Base-by-base conservation (phyloP, 37 sponge, comb jelly and placozoan genomes). In the Mnemiopsis leidyi region DNA sequence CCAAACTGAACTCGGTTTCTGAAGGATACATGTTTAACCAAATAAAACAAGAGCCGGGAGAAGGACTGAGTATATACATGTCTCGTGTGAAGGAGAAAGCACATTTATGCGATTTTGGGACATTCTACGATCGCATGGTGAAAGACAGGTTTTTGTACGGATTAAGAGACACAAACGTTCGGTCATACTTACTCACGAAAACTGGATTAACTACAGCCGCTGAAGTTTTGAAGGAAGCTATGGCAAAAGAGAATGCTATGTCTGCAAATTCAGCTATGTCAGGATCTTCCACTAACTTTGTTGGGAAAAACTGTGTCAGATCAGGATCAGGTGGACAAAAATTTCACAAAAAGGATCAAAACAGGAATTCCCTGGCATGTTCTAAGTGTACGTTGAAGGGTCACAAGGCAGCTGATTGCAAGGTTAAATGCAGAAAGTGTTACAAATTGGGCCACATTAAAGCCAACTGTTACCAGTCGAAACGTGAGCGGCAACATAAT, bases 231-330 rank as follows among this genome's bases (percentile, higher is more conserved):
- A 30, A 71, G 3, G 26, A 71, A 30, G 73, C 73, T 23, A 30
- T 71, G 16, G 73, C 73, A 71, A 71, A 71, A 30, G 73, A 71
- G 26, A 71, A 71, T 23, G 73, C 73, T 71, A 30, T 29, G 26
- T 29, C 73, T 29, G 23, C 73, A 71, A 29, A 3, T 30, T 71
- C 73, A 71, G 26, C 26, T 25, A 71, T 71, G 73, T 71, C 73
- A 23, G n/a, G n/a, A n/a, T n/a, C n/a, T n/a, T n/a, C n/a, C n/a
- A n/a, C n/a, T n/a, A n/a, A n/a, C n/a, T n/a, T n/a, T n/a, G n/a
- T n/a, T n/a, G n/a, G n/a, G n/a, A n/a, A n/a, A n/a, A n/a, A n/a
- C n/a, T n/a, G n/a, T n/a, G n/a, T n/a, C n/a, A n/a, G 73, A 30
- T 29, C 23, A 23, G 23, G 7, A 18, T 30, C 16, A 29, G 25